phyloP scores from a whole-genome alignment of 2,797 vertebrate species.

The Vireo griseus region DNA sequence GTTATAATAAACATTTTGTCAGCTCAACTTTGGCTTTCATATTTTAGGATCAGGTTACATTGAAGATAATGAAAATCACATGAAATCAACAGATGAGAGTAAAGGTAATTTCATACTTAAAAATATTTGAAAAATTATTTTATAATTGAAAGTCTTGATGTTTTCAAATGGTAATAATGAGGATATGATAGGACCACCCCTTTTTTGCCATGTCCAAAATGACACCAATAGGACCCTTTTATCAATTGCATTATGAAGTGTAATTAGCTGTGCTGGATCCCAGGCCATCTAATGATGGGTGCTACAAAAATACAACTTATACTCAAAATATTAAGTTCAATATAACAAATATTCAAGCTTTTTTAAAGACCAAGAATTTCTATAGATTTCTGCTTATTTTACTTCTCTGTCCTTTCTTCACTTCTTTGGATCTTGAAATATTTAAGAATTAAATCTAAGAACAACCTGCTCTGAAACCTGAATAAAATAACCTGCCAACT shows the following conservation, averaged over 20 bases:
- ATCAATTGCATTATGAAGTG: neutral
- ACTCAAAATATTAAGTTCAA: neutral
- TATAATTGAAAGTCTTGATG: neutral
- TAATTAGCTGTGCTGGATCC: neutral
- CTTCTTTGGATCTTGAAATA: neutral
- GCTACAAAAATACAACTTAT: neutral
- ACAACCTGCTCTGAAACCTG: neutral
- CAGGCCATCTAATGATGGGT: neutral
- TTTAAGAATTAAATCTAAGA: neutral
- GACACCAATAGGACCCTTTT: neutral
- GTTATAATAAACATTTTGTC: neutral
- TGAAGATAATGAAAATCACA: constrained; percentile 72
- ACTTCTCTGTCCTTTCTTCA: neutral
- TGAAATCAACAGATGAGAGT: constrained; percentile 70
- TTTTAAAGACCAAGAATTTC: neutral
- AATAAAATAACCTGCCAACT: neutral
- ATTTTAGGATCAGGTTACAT: constrained; percentile 64
- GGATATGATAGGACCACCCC: neutral
- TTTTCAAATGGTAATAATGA: neutral
- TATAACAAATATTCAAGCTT: neutral
- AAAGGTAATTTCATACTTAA: constrained; percentile 68
- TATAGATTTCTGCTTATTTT: neutral
- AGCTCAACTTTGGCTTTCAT: neutral
- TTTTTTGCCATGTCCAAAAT: neutral
- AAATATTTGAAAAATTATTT: neutral